Evolutionary conservation across 2,113 vertebrate species (phyloP).

Genomic region (Cygnus buccinator): DNA sequence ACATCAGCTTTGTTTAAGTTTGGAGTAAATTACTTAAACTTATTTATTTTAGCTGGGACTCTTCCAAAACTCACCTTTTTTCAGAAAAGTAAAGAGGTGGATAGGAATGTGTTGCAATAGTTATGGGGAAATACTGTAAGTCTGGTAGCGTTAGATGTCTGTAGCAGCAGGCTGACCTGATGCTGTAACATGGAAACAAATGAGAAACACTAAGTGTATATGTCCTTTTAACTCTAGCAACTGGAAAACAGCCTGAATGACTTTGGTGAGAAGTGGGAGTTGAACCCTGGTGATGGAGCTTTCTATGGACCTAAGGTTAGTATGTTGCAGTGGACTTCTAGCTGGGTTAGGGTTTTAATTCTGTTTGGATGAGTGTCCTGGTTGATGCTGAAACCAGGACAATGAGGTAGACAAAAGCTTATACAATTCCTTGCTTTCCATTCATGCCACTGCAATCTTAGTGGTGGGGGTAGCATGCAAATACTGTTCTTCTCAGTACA

Average conservation of each 20-base stretch:
- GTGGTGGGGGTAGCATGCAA: not conserved
- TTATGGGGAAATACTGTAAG: not conserved
- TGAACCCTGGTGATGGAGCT: constrained; percentile 96
- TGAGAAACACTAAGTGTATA: not conserved
- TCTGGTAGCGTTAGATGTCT: not conserved
- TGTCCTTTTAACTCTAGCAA: constrained; percentile 84
- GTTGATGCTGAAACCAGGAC: no score
- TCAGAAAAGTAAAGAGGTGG: not conserved
- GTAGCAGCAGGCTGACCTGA: not conserved
- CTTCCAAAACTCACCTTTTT: not conserved
- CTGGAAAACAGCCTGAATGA: constrained; percentile 95
- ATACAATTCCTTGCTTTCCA: not conserved
- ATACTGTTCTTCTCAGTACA: not conserved
- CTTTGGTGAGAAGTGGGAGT: constrained; percentile 94
- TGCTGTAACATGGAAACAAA: not conserved
- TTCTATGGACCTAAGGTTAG: constrained; percentile 98
- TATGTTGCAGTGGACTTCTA: not conserved
- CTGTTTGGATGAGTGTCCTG: not conserved
- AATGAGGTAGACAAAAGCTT: not conserved
- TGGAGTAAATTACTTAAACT: no score
- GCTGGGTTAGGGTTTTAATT: not conserved
- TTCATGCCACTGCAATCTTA: not conserved
- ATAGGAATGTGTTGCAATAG: not conserved
- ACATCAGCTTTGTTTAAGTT: not conserved
- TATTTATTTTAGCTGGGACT: not conserved